These are phyloP conservation scores for Cyphomyrus discorhynchus DNA, from an alignment of 2,113 vertebrate genomes.

Conservation along the genomic window DNA sequence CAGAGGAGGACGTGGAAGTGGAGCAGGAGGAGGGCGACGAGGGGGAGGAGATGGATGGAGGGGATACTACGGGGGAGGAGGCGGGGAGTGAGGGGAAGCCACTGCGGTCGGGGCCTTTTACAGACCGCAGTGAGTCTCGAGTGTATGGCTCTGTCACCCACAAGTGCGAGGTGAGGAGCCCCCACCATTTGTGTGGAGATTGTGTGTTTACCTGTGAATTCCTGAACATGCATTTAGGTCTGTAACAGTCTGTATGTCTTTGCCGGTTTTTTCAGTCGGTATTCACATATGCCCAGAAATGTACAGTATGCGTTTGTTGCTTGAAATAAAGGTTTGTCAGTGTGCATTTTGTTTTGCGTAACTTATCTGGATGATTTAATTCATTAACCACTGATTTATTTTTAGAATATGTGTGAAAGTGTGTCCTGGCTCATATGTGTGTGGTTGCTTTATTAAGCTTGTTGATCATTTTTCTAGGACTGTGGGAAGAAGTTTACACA, in stretches of 20 bases:
- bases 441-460: background rate
- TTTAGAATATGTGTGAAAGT: background rate
- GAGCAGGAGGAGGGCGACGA: conserved; percentile 7
- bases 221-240: background rate
- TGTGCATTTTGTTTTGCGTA: background rate
- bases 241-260: background rate
- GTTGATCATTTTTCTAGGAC: conserved; percentile 56
- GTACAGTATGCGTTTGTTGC: background rate
- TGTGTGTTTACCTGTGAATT: fast-evolving
- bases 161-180: conserved; percentile 77
- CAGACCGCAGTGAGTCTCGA: conserved; percentile 80
- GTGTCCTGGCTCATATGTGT: background rate
- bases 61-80: conserved; percentile 36
- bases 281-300: background rate
- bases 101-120: conserved; percentile 57
- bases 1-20: conserved; percentile 22
- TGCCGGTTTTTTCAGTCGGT: background rate
- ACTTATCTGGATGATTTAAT: background rate
- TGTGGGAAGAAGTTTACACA: conserved; percentile 97
- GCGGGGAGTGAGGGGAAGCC: conserved; percentile 50
- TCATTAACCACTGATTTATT: background rate
- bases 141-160: conserved; percentile 87
- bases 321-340: background rate
- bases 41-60: conserved; percentile 32
- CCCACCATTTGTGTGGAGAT: background rate